Conservation (phyloP, 1,140 invertebrate genomes). For the Globodera ellingtonae region DNA sequence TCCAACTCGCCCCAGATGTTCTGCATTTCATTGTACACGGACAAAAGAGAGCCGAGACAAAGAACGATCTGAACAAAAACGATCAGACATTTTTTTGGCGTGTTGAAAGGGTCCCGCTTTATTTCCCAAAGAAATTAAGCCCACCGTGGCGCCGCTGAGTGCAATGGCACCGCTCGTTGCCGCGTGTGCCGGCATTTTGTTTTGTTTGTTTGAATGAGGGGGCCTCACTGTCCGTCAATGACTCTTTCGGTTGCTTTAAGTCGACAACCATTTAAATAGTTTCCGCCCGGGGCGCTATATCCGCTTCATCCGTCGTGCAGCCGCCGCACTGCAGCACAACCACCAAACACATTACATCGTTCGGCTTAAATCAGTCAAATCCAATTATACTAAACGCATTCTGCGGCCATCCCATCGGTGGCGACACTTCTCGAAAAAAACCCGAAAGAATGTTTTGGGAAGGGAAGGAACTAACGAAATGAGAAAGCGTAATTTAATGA, state of each 20-base stretch:
- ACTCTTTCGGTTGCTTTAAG: not conserved
- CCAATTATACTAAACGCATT: too few species aligned
- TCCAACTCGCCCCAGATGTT: slow-evolving; percentile 61
- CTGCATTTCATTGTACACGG: slow-evolving; percentile 62
- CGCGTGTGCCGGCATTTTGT: slow-evolving; percentile 29
- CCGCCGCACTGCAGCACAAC: not conserved
- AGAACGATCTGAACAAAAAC: slow-evolving; percentile 27
- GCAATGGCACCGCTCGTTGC: slow-evolving; percentile 57
- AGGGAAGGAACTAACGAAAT: too few species aligned
- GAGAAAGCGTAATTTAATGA: too few species aligned
- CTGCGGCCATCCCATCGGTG: too few species aligned
- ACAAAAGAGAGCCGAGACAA: slow-evolving; percentile 53
- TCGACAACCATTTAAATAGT: slow-evolving; percentile 2
- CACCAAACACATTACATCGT: too few species aligned
- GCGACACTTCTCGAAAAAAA: too few species aligned
- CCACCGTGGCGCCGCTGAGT: slow-evolving; percentile 55
- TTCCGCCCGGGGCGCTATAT: not conserved
- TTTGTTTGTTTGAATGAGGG: not conserved
- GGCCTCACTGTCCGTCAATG: not conserved
- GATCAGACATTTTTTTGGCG: not conserved
- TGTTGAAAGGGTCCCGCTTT: not conserved
- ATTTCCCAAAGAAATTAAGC: not conserved
- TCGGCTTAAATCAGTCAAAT: too few species aligned
- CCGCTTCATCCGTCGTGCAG: not conserved
- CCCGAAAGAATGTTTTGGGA: too few species aligned